Conservation (phyloP, 2,797 vertebrate genomes). For the Fistularia tabacaria region DNA sequence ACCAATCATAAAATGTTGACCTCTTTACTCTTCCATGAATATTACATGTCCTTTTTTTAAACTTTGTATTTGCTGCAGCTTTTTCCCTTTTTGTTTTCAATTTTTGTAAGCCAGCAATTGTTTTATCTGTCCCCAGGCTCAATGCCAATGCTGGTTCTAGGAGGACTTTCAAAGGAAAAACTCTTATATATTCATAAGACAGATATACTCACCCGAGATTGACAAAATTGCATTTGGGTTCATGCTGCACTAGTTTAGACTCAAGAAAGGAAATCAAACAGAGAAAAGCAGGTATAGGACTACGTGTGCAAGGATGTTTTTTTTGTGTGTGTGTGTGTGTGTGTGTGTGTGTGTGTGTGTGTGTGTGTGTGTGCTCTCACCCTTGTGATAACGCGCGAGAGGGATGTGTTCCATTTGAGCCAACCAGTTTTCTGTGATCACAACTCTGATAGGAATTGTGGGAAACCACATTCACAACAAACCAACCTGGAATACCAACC, state of each 20-base stretch:
- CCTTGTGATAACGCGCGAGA: conserved; percentile 35
- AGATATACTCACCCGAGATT: conserved; percentile 62
- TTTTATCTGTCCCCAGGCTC: conserved; percentile 53
- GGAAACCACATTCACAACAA: conserved; percentile 65
- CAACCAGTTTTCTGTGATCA: conserved; percentile 66
- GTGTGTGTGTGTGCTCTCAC: conserved; percentile 15
- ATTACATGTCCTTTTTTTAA: conserved; percentile 41
- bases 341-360: conserved; percentile 11
- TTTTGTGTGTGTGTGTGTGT: conserved; percentile 5
- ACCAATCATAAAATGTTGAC: conserved; percentile 50
- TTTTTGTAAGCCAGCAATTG: conserved; percentile 52
- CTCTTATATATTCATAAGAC: conserved; percentile 66
- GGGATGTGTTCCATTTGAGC: conserved; percentile 66
- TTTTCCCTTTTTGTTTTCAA: conserved; percentile 34
- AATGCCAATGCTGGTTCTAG: conserved; percentile 40
- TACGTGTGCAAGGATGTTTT: conserved; percentile 6
- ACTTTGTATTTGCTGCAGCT: conserved; percentile 36
- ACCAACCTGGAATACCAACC: conserved; percentile 55
- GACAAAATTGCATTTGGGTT: conserved; percentile 68
- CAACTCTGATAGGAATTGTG: conserved; percentile 68
- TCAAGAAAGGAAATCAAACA: conserved; percentile 39
- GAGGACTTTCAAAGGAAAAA: conserved; percentile 34
- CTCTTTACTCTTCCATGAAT: conserved; percentile 47
- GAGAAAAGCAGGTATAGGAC: conserved; percentile 38
- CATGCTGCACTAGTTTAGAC: conserved; percentile 49